Evolutionary conservation across 2,797 vertebrate genomes (phyloP), one percentile per base, ranked within the genome.

Genomic region (Coilia nasus): DNA sequence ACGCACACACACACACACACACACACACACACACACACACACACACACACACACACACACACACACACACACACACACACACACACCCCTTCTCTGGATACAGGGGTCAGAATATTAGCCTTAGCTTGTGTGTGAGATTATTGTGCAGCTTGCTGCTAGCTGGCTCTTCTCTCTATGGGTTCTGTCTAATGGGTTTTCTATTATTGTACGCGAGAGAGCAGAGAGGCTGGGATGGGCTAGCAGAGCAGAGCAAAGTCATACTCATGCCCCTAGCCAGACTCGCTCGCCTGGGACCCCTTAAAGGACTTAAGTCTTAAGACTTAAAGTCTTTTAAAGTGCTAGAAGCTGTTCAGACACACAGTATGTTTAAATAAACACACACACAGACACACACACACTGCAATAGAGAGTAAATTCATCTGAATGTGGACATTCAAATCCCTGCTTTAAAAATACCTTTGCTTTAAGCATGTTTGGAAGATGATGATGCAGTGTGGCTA

Each of bases 81-180:
- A 64, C 60, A 56, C 31, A 59, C 54, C 21, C n/a, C n/a, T n/a
- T n/a, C n/a, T n/a, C n/a, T n/a, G n/a, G n/a, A n/a, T n/a, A n/a
- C n/a, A n/a, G n/a, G n/a, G 23, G 23, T 81, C 50, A 81, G 15
- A 41, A 64, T 60, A 47, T 85, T 81, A 81, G 50, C 41, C 21
- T 54, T 14, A 25, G 21, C 59, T 11, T 64, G 15, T 59, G 35
- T 81, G 54, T 59, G 17, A 44, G 50, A 81, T 84, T 57, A 84
- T 59, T 80, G 5, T 17, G 50, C 54, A 17, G 23, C 62, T 9
- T 17, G 44, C 81, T 35, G 59, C 28, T 28, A 23, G 10, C 23
- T 64, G 62, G 62, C 62, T 54, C 4, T 17, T 23, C 62, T 28
- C 56, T 41, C 10, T 56, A 15, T 60, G 54, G 9, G 1, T 35